These are phyloP conservation scores for Protosalanx chinensis DNA, from an alignment of 2,797 vertebrate species.

Conservation along the genomic window DNA sequence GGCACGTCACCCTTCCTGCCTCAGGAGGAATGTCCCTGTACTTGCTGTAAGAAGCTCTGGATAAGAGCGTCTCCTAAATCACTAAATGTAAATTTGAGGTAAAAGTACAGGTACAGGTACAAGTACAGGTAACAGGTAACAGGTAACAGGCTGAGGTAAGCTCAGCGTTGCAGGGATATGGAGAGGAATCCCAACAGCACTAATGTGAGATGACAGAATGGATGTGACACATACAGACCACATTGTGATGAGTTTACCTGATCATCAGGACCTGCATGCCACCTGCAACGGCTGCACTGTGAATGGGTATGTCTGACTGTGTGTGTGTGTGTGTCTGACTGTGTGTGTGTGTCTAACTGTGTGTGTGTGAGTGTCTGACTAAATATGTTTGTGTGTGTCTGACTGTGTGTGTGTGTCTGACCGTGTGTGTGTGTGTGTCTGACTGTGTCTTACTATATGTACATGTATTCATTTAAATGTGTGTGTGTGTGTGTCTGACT, in stretches of 20 bases:
- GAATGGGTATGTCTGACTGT: background rate
- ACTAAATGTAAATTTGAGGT: too few relatives aligned
- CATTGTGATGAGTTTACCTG: background rate
- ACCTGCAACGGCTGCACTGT: background rate
- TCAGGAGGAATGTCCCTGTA: too few relatives aligned
- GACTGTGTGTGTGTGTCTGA: background rate
- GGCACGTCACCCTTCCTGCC: too few relatives aligned
- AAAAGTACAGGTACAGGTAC: too few relatives aligned
- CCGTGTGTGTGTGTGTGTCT: too few relatives aligned
- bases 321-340: background rate
- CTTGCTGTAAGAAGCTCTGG: too few relatives aligned
- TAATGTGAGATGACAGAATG: slow-evolving; percentile 8
- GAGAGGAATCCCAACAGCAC: slow-evolving; percentile 8
- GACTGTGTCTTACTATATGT: too few relatives aligned
- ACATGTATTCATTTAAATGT: too few relatives aligned
- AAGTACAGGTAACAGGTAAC: too few relatives aligned
- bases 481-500: too few relatives aligned
- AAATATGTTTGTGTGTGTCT: background rate
- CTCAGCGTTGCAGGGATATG: background rate
- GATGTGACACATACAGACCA: background rate
- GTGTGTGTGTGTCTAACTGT: background rate
- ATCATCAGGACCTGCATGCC: background rate
- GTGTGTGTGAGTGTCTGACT: background rate
- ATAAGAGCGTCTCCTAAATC: too few relatives aligned
- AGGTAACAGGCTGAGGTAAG: too few relatives aligned